Percentiles rank a stretch among this genome's conserved stretches.
Evolutionary conservation across 2,797 vertebrate species (phyloP).

Genomic region (Danio albolineatus): DNA sequence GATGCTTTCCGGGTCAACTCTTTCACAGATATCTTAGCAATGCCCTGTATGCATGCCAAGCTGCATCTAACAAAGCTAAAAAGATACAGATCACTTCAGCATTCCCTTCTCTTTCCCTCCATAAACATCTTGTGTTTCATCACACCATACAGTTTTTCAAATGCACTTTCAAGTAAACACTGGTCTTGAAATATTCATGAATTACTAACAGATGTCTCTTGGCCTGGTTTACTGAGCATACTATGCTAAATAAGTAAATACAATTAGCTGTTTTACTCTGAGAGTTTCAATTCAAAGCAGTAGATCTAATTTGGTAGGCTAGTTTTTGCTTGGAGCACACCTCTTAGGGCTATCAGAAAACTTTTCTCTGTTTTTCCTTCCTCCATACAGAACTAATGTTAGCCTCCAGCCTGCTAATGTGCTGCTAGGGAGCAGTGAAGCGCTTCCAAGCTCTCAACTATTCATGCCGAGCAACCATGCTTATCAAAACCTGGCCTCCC

Average conservation of each 20-base stretch:
- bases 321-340: constrained; percentile 39
- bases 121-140: constrained; percentile 11
- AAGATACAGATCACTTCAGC: constrained; percentile 1
- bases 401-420: constrained; percentile 55
- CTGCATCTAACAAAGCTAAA: not conserved
- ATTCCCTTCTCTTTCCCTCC: not conserved
- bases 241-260: constrained; percentile 64
- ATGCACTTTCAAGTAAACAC: constrained; percentile 55
- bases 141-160: constrained; percentile 28
- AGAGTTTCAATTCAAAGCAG: constrained; percentile 48
- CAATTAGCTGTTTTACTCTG: constrained; percentile 60
- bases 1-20: constrained; percentile 1
- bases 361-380: constrained; percentile 40
- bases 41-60: not conserved
- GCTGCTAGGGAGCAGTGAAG: constrained; percentile 53
- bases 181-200: constrained; percentile 67
- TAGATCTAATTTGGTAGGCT: constrained; percentile 53
- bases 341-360: constrained; percentile 55
- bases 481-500: constrained; percentile 60
- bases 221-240: constrained; percentile 52
- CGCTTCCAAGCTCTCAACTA: constrained; percentile 52
- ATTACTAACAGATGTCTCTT: constrained; percentile 54
- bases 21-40: not conserved
- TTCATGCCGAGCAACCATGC: constrained; percentile 44
- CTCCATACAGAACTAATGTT: constrained; percentile 39